Evolutionary conservation across 1,140 invertebrate genomes (phyloP).

Genomic region (Conus betulinus): DNA sequence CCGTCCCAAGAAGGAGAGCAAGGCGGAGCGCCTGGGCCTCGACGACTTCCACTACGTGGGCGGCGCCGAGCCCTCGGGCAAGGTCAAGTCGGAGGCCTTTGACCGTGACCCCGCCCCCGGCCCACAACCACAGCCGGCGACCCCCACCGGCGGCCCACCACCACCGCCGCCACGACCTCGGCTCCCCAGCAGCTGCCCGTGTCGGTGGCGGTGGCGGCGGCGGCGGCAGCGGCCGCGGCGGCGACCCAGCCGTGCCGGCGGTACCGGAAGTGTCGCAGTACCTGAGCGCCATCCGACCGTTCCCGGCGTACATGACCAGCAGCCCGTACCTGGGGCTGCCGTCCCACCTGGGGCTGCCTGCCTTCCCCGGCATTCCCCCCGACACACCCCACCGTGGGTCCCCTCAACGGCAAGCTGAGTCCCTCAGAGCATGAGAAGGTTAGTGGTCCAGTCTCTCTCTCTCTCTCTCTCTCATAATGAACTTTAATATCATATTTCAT

Average conservation of each 20-base stretch:
- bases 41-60: background rate
- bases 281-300: slow-evolving; percentile 53
- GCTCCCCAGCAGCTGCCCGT: slow-evolving; percentile 27
- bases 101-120: slow-evolving; percentile 62
- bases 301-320: slow-evolving; percentile 63
- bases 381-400: slow-evolving; percentile 39
- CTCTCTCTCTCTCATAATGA: too few relatives aligned
- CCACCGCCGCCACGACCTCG: slow-evolving; percentile 11
- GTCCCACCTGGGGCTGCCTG: slow-evolving; percentile 57
- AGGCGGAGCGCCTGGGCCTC: slow-evolving; percentile 45
- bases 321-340: slow-evolving; percentile 60
- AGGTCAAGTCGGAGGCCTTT: background rate
- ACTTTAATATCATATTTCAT: too few relatives aligned
- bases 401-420: slow-evolving; percentile 61
- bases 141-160: background rate
- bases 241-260: slow-evolving; percentile 5
- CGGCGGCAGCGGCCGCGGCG: slow-evolving; percentile 20
- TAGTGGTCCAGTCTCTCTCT: background rate
- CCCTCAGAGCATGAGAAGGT: slow-evolving; percentile 64
- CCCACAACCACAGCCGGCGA: slow-evolving; percentile 61
- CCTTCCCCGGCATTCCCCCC: slow-evolving; percentile 54
- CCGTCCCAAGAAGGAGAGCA: slow-evolving; percentile 84
- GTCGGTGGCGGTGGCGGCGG: slow-evolving; percentile 30
- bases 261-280: slow-evolving; percentile 44
- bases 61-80: background rate